Evolutionary conservation across 2,797 vertebrate genomes (phyloP), one percentile per base, ranked within the genome.

Genomic region (Anas acuta): DNA sequence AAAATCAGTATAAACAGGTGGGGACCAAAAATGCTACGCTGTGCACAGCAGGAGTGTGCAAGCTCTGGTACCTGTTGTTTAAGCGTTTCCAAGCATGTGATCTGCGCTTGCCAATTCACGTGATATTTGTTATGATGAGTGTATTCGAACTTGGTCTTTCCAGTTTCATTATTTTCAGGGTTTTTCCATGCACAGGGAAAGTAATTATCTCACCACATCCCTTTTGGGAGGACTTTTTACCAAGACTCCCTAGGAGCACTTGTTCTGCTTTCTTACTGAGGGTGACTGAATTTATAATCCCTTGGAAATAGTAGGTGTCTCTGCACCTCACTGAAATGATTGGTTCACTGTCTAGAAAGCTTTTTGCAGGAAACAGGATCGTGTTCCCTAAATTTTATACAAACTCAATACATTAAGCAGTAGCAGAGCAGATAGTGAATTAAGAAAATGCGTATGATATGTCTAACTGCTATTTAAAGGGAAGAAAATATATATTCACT

Each of bases 21-120:
- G 9, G 7, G 28, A 61, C 26, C 1, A 2, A 58, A 84, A 86
- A 49, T 39, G 15, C 19, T 56, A n/a, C n/a, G 1, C 33, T 20
- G 0, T 20, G 32, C 61, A 7, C 54, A 96, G 70, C 11, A 33
- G 60, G 26, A 70, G 16, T 4, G 6, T 22, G 67, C 58, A 66
- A 74, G 60, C 9, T 20, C 18, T 2, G 3, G 51, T 37, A 84
- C 14, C 25, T 75, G 51, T 58, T 74, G 22, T 69, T 91, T 39
- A 56, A 57, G 32, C 49, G 84, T 57, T 43, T 60, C 12, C 11
- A 76, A 23, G 47, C 60, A 13, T 7, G 4, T 56, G 64, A 47
- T 66, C 41, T 61, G 0, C 8, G 22, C 0, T 0, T 61, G 30
- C 51, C 58, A 47, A 9, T 62, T 23, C 26, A 9, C 25, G 14